These are phyloP conservation scores for Numenius arquata DNA, from an alignment of 2,113 vertebrate species.

Conservation along the genomic window DNA sequence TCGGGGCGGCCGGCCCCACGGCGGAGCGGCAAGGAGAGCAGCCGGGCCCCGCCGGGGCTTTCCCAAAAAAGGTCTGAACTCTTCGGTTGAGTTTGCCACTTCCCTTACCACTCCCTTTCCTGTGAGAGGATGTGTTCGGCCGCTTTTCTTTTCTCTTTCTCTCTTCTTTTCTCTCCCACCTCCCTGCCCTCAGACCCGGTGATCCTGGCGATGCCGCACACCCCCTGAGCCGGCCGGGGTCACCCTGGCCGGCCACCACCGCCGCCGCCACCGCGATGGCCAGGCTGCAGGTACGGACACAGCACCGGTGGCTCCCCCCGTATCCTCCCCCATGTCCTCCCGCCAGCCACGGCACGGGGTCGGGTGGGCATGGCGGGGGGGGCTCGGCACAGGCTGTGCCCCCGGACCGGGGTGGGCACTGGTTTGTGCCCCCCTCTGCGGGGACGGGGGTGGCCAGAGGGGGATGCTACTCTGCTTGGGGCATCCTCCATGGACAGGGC, in stretches of 20 bases:
- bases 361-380: fast-evolving
- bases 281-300: background rate
- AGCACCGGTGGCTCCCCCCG: fast-evolving
- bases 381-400: background rate
- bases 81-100: conserved; percentile 62
- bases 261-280: background rate
- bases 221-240: background rate
- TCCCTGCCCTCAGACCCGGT: background rate
- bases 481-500: fast-evolving
- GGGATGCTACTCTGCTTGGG: background rate
- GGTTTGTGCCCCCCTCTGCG: background rate
- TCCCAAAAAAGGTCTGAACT: conserved; percentile 71
- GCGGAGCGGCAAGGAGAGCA: background rate
- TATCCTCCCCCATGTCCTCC: background rate
- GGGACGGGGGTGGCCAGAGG: background rate
- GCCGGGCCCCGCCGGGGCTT: conserved; percentile 25
- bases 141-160: conserved; percentile 40
- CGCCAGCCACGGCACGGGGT: background rate
- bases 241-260: background rate
- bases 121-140: conserved; percentile 54
- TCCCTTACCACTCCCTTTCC: conserved; percentile 73
- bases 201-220: background rate
- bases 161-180: background rate
- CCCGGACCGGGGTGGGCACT: fast-evolving
- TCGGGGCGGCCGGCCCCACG: background rate